Conservation (phyloP, 2,888 invertebrate species). For the Psococerastis gibbosa region DNA sequence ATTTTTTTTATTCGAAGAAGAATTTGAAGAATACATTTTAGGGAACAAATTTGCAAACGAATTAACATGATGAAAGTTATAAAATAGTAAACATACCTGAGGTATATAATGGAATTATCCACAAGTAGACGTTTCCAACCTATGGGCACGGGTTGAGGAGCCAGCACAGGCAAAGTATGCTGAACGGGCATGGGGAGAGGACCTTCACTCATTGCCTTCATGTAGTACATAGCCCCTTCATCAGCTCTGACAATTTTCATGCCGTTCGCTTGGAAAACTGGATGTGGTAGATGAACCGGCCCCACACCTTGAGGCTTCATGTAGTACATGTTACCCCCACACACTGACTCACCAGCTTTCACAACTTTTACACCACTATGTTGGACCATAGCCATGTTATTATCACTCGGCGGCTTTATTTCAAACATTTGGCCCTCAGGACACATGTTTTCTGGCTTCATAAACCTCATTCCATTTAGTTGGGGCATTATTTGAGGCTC, state of each 20-base stretch:
- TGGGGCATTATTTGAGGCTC: too few species aligned
- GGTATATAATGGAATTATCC: constrained; percentile 54
- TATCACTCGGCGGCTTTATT: too few species aligned
- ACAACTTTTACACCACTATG: neutral
- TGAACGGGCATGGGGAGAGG: too few species aligned
- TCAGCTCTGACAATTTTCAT: too few species aligned
- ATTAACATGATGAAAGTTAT: too few species aligned
- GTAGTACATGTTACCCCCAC: constrained; percentile 21
- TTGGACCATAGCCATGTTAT: neutral
- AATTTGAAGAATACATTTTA: constrained; percentile 13
- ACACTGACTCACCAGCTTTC: constrained; percentile 21
- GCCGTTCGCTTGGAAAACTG: neutral
- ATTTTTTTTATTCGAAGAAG: constrained; percentile 6
- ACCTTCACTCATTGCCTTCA: too few species aligned
- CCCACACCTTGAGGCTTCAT: constrained; percentile 21
- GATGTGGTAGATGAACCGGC: constrained; percentile 15
- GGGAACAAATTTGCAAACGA: constrained; percentile 10
- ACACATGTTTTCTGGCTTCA: too few species aligned
- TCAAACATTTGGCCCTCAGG: too few species aligned
- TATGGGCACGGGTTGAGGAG: constrained; percentile 36
- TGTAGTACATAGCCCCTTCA: too few species aligned
- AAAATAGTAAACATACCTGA: constrained; percentile 59
- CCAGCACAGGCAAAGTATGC: too few species aligned
- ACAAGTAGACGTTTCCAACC: constrained; percentile 59
- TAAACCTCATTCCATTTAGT: too few species aligned